phyloP scores from a whole-genome alignment of 2,888 invertebrate species.

The Mechanitis messenoides region DNA sequence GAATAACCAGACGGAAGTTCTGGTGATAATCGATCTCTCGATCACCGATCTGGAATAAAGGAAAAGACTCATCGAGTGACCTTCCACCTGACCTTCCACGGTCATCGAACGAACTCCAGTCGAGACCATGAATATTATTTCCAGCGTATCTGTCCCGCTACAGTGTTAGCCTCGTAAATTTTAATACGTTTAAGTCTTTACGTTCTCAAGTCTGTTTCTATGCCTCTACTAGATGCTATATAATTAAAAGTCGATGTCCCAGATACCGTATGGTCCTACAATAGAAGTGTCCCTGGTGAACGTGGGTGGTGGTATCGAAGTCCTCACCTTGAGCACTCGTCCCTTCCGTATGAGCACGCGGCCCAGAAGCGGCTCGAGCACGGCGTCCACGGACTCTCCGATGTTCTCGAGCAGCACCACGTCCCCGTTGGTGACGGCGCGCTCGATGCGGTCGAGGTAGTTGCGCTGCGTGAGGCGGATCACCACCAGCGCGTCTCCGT shows the following conservation, averaged over 20 bases:
- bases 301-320: neutral
- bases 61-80: neutral
- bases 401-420: constrained; percentile 92
- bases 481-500: constrained; percentile 82
- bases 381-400: constrained; percentile 91
- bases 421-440: constrained; percentile 83
- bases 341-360: constrained; percentile 93
- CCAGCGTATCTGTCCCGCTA: no score
- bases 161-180: no score
- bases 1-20: constrained; percentile 88
- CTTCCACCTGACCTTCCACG: no score
- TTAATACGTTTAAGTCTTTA: no score
- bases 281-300: neutral
- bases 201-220: no score
- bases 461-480: constrained; percentile 87
- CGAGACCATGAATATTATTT: no score
- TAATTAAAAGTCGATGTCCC: no score
- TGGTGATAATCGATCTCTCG: constrained; percentile 93
- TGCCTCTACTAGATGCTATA: no score
- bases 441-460: constrained; percentile 89
- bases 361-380: constrained; percentile 91
- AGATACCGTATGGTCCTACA: no score
- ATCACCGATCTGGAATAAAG: constrained; percentile 89
- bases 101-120: no score
- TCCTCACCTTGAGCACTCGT: constrained; percentile 76